These are phyloP conservation scores for Leptonema lineaticorne DNA, from an alignment of 1,140 invertebrate species.

Conservation along the genomic window DNA sequence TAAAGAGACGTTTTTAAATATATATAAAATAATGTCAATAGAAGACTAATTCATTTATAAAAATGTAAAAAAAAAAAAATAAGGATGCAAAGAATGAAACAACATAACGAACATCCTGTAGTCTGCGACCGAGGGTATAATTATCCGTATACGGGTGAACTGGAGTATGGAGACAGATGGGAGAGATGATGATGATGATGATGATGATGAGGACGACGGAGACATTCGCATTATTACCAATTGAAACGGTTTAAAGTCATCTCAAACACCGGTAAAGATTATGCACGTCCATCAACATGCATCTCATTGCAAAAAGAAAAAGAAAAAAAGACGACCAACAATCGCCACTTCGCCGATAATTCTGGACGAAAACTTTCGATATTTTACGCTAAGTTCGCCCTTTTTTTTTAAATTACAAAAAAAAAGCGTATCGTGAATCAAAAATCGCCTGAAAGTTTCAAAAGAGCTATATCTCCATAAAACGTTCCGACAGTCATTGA, in stretches of 20 bases:
- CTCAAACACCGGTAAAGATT: neutral
- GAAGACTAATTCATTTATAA: no score
- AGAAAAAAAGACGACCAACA: neutral
- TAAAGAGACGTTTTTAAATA: neutral
- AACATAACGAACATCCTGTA: neutral
- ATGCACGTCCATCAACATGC: neutral
- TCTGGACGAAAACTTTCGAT: no score
- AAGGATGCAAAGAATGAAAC: neutral
- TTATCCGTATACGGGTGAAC: neutral
- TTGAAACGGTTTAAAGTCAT: neutral
- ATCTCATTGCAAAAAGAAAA: neutral
- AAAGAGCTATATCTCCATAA: no score
- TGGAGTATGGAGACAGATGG: neutral
- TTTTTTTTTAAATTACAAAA: no score
- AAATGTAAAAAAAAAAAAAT: neutral
- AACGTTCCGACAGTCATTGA: no score
- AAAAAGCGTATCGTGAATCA: no score
- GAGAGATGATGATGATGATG: neutral
- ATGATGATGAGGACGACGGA: neutral
- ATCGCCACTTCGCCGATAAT: no score
- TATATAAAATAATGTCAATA: no score
- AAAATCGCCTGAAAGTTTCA: no score
- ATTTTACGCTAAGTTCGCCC: no score
- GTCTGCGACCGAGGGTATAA: neutral
- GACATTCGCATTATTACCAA: neutral